Conservation (phyloP, 2,113 vertebrate genomes). For the Osmerus mordax region DNA sequence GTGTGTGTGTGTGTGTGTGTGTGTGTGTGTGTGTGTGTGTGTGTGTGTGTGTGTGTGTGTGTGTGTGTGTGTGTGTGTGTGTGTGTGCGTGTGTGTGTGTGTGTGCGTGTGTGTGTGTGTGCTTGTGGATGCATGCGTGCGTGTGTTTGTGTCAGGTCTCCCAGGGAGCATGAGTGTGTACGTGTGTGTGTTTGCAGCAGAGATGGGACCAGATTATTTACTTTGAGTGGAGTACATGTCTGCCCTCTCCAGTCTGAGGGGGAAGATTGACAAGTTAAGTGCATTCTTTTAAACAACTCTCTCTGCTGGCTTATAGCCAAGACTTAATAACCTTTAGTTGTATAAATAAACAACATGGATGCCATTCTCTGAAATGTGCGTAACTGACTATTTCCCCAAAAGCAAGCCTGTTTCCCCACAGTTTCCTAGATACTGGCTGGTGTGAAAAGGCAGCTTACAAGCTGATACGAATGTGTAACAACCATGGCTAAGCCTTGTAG, state of each 20-base stretch:
- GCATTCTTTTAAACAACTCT: constrained; percentile 21
- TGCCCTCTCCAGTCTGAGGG: constrained; percentile 5
- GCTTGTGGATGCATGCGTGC: not conserved
- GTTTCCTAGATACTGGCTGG: not conserved
- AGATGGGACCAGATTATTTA: not conserved
- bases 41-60: not conserved
- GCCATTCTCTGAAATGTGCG: not conserved
- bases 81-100: not conserved
- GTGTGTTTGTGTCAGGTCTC: not conserved
- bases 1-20: not conserved
- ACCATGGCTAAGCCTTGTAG: not conserved
- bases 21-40: not conserved
- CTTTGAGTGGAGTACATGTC: not conserved
- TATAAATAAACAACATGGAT: constrained; percentile 12
- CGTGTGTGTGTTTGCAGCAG: constrained; percentile 7
- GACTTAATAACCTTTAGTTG: constrained; percentile 1
- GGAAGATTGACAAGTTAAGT: constrained; percentile 23
- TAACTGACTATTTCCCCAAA: not conserved
- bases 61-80: not conserved
- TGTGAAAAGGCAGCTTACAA: not conserved
- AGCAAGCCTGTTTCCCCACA: not conserved
- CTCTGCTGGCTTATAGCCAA: not conserved
- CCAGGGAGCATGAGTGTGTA: not conserved
- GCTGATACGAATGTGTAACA: not conserved
- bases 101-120: not conserved